Conservation (phyloP, 1,140 invertebrate species). For the Cotesia typhae region DNA sequence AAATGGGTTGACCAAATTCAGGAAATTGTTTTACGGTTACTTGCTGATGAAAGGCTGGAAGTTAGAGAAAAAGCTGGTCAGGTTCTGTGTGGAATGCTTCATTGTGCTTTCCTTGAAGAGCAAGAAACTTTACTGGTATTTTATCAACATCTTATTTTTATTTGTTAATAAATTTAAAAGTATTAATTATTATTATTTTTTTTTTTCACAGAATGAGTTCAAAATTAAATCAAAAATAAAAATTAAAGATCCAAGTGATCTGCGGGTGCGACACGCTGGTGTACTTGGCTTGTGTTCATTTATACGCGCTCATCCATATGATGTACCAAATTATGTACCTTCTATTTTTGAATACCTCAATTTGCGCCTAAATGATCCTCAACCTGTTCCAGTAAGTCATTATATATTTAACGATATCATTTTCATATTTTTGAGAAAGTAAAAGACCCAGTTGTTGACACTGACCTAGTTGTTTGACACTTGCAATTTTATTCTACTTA, state of each 20-base stretch:
- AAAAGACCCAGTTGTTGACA: no score
- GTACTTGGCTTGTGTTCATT: slow-evolving; percentile 90
- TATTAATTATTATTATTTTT: slow-evolving; percentile 25
- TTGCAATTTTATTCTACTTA: no score
- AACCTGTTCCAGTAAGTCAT: slow-evolving; percentile 87
- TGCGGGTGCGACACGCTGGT: slow-evolving; percentile 77
- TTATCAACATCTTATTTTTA: slow-evolving; percentile 23
- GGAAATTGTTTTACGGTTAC: slow-evolving; percentile 70
- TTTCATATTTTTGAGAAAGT: slow-evolving; percentile 3
- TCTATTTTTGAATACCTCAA: slow-evolving; percentile 82
- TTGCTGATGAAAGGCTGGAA: slow-evolving; percentile 78
- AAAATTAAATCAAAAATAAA: slow-evolving; percentile 65
- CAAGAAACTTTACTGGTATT: slow-evolving; percentile 69
- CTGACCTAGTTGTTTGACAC: no score
- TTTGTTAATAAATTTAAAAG: slow-evolving; percentile 7
- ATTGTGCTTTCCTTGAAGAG: slow-evolving; percentile 79
- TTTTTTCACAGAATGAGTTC: slow-evolving; percentile 65
- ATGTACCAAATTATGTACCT: slow-evolving; percentile 86
- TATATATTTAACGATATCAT: no score
- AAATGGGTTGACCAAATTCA: slow-evolving; percentile 69
- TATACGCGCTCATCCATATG: slow-evolving; percentile 88
- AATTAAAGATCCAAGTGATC: slow-evolving; percentile 55
- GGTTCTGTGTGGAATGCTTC: slow-evolving; percentile 86
- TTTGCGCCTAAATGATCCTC: slow-evolving; percentile 84
- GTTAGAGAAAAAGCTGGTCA: slow-evolving; percentile 83